A percentile compares a stretch with the other conserved stretches of the same genome.
Evolutionary conservation across 2,888 invertebrate genomes (phyloP).

Genomic region (Lasiommata megera): DNA sequence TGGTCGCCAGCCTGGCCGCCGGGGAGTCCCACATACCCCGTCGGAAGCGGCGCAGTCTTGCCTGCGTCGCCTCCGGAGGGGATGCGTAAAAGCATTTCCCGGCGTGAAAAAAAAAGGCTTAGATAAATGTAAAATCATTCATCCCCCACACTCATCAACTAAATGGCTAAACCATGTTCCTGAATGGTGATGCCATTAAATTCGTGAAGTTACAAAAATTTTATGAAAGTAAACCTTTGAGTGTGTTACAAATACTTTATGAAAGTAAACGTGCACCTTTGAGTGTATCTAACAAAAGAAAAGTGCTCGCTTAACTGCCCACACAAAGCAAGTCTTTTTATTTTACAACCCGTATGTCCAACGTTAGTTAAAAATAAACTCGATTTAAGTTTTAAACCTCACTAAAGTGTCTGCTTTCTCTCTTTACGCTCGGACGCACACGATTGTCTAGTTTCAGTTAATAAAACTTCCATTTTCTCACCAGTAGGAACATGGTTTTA

Average conservation of each 20-base stretch:
- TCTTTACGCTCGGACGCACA: conserved; percentile 48
- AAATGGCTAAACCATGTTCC: too few relatives aligned
- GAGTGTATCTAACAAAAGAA: neutral
- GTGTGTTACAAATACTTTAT: neutral
- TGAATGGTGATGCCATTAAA: too few relatives aligned
- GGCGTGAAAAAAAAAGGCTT: too few relatives aligned
- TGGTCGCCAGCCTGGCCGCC: too few relatives aligned
- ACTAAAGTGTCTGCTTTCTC: conserved; percentile 52
- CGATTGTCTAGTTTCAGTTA: conserved; percentile 38
- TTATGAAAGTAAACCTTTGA: too few relatives aligned
- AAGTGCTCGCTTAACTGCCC: neutral
- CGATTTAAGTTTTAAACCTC: conserved; percentile 41
- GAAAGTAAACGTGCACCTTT: neutral
- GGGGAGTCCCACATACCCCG: too few relatives aligned
- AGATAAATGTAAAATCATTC: too few relatives aligned
- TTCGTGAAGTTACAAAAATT: too few relatives aligned
- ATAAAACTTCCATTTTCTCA: conserved; percentile 31
- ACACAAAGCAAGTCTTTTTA: conserved; percentile 3
- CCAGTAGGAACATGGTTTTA: conserved; percentile 28
- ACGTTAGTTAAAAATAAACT: conserved; percentile 32
- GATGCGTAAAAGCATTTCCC: too few relatives aligned
- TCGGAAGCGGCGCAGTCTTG: too few relatives aligned
- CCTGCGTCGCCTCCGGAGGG: too few relatives aligned
- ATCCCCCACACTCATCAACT: too few relatives aligned
- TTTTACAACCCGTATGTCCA: conserved; percentile 15